Evolutionary conservation across 1,140 invertebrate species (phyloP), one percentile per base, ranked within the genome.

Genomic region (Rhopalosiphum padi): DNA sequence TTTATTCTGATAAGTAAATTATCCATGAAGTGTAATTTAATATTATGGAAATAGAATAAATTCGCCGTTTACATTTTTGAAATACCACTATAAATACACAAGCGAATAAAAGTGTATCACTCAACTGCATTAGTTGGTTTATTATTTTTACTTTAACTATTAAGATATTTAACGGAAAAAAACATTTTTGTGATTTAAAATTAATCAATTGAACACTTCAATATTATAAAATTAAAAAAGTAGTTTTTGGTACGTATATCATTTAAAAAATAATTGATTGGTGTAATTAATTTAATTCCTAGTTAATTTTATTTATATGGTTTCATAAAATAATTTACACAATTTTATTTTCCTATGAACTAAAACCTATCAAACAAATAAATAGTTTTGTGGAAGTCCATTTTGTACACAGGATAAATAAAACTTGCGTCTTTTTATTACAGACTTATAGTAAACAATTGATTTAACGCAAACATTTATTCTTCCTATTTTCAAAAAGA

Each of bases 61-160:
- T 37, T 25, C 51, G 88, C 88, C 88, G n/a, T 89, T 37, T 25
- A 25, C 6, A 37, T 55, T 37, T 55, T 4, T 89, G 51, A 23
- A 89, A 89, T 89, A 89, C 88, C 35, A 55, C 88, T 55, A 55
- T 6, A 87, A n/a, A 87, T 87, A 48, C 86, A 87, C 22, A n/a
- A 87, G 46, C 7, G 43, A 85, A 87, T 87, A 46, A 46, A 87
- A 46, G 23, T 87, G 30, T 87, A 46, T 30, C 3, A 86, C 18
- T 9, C 4, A 8, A 87, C 9, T 41, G 23, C 22, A 41, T 85
- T 85, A 37, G 21, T 82, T 82, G 6, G 35, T 83, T 35, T 37
- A 82, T 11, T 83, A 83, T 86, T 85, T 41, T 46, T 86, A 86
- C 21, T 86, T 46, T 11, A 86, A 86, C 4, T 46, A 18, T 86